phyloP scores from a whole-genome alignment of 1,140 invertebrate genomes.

The Diuraphis noxia region DNA sequence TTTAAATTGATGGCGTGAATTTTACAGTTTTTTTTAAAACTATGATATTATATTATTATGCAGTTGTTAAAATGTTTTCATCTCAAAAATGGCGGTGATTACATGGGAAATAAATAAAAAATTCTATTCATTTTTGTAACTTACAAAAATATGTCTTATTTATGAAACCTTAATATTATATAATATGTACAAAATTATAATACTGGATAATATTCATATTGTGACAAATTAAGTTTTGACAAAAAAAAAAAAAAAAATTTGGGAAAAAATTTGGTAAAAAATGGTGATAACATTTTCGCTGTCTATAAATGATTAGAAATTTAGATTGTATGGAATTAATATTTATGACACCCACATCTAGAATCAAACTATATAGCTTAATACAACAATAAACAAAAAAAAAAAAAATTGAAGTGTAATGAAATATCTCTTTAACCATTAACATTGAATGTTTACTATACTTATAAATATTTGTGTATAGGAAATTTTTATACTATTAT shows the following conservation, averaged over 20 bases:
- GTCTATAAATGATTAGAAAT: not conserved
- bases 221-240: not conserved
- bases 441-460: not conserved
- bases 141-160: not conserved
- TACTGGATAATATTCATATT: not conserved
- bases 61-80: not conserved
- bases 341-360: not conserved
- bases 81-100: not conserved
- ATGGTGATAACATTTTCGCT: not conserved
- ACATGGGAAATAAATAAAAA: not conserved
- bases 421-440: no score
- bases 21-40: not conserved
- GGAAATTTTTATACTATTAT: no score
- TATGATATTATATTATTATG: not conserved
- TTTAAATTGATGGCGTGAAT: not conserved
- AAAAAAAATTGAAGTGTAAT: no score
- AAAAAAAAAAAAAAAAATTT: no score
- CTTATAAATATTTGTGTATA: not conserved
- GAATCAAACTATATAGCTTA: no score
- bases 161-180: not conserved
- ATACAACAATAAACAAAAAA: no score
- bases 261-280: no score
- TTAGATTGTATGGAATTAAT: not conserved
- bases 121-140: not conserved
- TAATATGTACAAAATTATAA: not conserved